These are phyloP conservation scores for Phaethornis superciliosus DNA, from an alignment of 2,113 vertebrate species.

Conservation along the genomic window DNA sequence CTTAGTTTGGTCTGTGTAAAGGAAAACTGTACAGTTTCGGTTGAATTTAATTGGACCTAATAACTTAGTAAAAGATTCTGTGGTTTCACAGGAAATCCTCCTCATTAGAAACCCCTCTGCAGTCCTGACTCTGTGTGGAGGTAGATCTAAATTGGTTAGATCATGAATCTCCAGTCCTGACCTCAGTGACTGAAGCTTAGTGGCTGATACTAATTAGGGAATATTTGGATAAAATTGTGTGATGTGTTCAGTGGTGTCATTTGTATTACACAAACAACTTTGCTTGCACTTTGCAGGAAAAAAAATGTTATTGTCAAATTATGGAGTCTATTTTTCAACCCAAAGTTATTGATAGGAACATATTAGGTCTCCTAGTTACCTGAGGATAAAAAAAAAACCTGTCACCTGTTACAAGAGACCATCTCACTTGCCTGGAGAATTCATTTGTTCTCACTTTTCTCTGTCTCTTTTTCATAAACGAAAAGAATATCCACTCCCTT, in stretches of 20 bases:
- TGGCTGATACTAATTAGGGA: not conserved
- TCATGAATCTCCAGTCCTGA: not conserved
- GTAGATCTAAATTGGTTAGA: not conserved
- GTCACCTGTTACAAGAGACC: not conserved
- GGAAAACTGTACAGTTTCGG: not conserved
- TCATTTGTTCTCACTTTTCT: not conserved
- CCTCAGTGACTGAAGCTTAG: not conserved
- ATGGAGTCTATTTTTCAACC: not conserved
- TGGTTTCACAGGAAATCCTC: not conserved
- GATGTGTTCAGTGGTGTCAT: not conserved
- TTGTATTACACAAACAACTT: not conserved
- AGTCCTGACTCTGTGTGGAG: rapidly evolving
- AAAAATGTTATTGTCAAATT: not conserved
- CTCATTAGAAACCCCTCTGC: not conserved
- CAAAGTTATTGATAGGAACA: not conserved
- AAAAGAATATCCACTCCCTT: not conserved
- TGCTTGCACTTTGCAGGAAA: not conserved
- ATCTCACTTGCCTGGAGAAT: not conserved
- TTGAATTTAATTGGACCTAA: not conserved
- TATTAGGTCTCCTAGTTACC: not conserved
- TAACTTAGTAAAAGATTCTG: not conserved
- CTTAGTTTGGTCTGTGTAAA: not conserved
- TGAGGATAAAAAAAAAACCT: not conserved
- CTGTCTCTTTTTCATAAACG: not conserved
- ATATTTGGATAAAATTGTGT: not conserved